A percentile compares a stretch with the other conserved stretches of the same genome.
Evolutionary conservation across 2,888 invertebrate genomes (phyloP).

Genomic region (Cephus spinipes): DNA sequence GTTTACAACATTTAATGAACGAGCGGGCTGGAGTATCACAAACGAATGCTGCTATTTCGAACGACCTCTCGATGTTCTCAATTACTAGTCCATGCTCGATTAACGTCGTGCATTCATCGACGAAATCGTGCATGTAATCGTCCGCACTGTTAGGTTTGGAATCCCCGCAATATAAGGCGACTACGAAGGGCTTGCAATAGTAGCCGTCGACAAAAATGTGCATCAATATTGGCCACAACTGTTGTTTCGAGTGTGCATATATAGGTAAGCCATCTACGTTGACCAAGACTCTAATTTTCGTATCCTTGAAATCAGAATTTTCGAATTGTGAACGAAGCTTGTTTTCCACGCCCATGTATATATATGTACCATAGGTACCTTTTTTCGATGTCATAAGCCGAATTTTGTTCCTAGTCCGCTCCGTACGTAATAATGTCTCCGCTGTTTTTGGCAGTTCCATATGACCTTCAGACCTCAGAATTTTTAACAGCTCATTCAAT

Average conservation of each 20-base stretch:
- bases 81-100: slow-evolving; percentile 21
- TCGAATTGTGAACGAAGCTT: too few relatives aligned
- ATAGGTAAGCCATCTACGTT: slow-evolving; percentile 37
- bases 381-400: too few relatives aligned
- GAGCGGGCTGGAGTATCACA: slow-evolving; percentile 24
- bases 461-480: slow-evolving; percentile 13
- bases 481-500: slow-evolving; percentile 16
- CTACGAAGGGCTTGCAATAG: slow-evolving; percentile 14
- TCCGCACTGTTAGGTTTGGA: slow-evolving; percentile 16
- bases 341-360: too few relatives aligned
- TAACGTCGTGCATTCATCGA: slow-evolving; percentile 12
- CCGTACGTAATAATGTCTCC: slow-evolving; percentile 23
- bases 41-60: too few relatives aligned
- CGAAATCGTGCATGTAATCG: slow-evolving; percentile 22
- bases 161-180: slow-evolving; percentile 22
- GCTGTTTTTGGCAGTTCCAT: slow-evolving; percentile 17
- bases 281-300: slow-evolving; percentile 14
- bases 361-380: too few relatives aligned
- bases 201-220: slow-evolving; percentile 26
- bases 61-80: background rate
- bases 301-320: background rate
- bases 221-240: slow-evolving; percentile 40
- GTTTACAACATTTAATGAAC: slow-evolving; percentile 24
- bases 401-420: too few relatives aligned
- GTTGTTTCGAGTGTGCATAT: slow-evolving; percentile 31